These are phyloP conservation scores for Percopsis transmontana DNA, from an alignment of 2,113 vertebrate genomes.

Conservation along the genomic window DNA sequence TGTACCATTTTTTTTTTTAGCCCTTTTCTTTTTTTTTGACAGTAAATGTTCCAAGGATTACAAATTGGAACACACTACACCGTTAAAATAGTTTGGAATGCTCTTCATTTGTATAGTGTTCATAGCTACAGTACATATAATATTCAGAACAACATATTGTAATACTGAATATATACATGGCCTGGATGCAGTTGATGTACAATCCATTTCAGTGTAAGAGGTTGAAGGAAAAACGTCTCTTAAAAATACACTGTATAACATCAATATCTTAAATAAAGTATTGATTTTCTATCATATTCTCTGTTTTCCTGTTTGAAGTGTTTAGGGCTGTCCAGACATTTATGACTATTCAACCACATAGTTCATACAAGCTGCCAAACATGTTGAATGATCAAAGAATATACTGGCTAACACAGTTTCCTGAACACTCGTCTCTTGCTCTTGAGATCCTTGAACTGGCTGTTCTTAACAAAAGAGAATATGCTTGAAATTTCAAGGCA, in stretches of 20 bases:
- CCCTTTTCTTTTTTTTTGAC: slow-evolving; percentile 14
- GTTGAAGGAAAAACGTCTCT: slow-evolving; percentile 3
- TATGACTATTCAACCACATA: too few relatives aligned
- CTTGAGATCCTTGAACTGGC: not conserved
- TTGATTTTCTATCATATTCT: slow-evolving; percentile 37
- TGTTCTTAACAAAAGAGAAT: not conserved
- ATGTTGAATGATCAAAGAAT: too few relatives aligned
- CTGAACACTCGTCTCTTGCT: not conserved
- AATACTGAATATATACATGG: slow-evolving; percentile 2
- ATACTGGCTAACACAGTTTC: not conserved
- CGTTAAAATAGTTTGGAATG: slow-evolving; percentile 26
- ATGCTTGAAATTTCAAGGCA: slow-evolving; percentile 11
- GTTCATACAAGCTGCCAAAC: not conserved
- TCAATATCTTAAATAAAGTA: slow-evolving; percentile 66
- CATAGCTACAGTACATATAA: slow-evolving; percentile 18
- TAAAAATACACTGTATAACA: slow-evolving; percentile 36
- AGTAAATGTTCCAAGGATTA: slow-evolving; percentile 33
- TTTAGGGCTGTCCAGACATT: too few relatives aligned
- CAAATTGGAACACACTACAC: slow-evolving; percentile 18
- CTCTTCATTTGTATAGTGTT: slow-evolving; percentile 13
- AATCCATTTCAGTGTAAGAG: slow-evolving; percentile 22
- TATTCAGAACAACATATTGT: slow-evolving; percentile 29
- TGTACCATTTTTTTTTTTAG: not conserved
- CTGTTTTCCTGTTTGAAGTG: not conserved
- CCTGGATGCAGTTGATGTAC: slow-evolving; percentile 19